These are phyloP conservation scores for Tenthredo amoena DNA, from an alignment of 2,888 invertebrate species.

Conservation along the genomic window DNA sequence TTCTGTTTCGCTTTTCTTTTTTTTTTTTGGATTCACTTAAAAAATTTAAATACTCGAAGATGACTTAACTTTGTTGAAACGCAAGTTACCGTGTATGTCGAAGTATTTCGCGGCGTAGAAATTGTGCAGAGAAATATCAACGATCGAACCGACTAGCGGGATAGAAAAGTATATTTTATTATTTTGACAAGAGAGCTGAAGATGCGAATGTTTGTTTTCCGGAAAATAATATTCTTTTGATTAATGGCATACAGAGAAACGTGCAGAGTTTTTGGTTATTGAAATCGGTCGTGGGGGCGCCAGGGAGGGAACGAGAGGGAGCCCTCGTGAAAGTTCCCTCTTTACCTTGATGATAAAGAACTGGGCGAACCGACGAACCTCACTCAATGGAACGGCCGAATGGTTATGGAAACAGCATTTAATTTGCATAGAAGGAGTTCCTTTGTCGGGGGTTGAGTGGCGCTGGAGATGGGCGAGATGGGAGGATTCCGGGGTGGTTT, in stretches of 20 bases:
- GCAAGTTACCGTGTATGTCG: neutral
- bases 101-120: neutral
- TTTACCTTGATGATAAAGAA: constrained; percentile 78
- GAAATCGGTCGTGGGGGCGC: constrained; percentile 63
- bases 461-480: constrained; percentile 43
- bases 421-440: constrained; percentile 78
- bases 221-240: constrained; percentile 65
- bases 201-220: constrained; percentile 50
- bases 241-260: constrained; percentile 71
- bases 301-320: constrained; percentile 63
- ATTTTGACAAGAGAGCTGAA: constrained; percentile 46
- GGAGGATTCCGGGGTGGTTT: constrained; percentile 29
- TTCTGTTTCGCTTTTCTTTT: neutral
- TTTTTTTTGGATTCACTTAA: neutral
- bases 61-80: neutral
- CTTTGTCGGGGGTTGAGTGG: constrained; percentile 71
- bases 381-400: constrained; percentile 78
- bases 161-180: constrained; percentile 30
- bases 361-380: constrained; percentile 72
- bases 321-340: constrained; percentile 75
- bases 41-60: neutral
- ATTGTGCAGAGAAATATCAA: neutral
- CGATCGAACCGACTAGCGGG: neutral
- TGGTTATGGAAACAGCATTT: constrained; percentile 78
- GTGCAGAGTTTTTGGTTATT: constrained; percentile 71